Evolutionary conservation across 2,888 invertebrate genomes (phyloP).

Genomic region (Lomographa bimaculata): DNA sequence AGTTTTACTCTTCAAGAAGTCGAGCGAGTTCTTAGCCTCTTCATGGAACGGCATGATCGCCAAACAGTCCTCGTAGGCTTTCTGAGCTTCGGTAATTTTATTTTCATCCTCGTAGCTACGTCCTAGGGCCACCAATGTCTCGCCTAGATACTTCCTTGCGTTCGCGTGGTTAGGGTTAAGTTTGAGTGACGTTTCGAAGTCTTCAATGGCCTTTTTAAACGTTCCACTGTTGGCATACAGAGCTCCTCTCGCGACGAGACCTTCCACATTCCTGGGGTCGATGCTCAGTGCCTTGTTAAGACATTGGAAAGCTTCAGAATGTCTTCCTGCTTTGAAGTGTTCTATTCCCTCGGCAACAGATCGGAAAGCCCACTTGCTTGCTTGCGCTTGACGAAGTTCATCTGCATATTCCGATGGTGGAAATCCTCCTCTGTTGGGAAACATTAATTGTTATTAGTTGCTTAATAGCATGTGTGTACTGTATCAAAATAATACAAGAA

Average conservation of each 20-base stretch:
- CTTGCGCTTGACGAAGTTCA: constrained; percentile 94
- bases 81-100: constrained; percentile 92
- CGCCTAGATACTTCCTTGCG: constrained; percentile 96
- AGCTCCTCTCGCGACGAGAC: constrained; percentile 95
- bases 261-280: constrained; percentile 96
- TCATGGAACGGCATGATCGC: constrained; percentile 93
- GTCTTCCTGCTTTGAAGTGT: constrained; percentile 96
- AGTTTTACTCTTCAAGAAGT: constrained; percentile 89
- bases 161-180: constrained; percentile 95
- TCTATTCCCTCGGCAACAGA: constrained; percentile 98
- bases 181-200: constrained; percentile 96
- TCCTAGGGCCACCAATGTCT: constrained; percentile 95
- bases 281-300: constrained; percentile 96
- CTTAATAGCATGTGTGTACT: no score
- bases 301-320: constrained; percentile 97
- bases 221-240: constrained; percentile 97
- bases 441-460: constrained; percentile 4
- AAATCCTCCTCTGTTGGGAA: constrained; percentile 86
- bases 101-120: constrained; percentile 94
- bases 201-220: constrained; percentile 96
- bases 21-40: constrained; percentile 92
- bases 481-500: no score
- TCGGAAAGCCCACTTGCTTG: constrained; percentile 96
- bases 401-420: constrained; percentile 91
- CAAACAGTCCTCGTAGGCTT: constrained; percentile 93